Base-by-base conservation (phyloP, 2,888 invertebrate species). In the Trimorus sp. region DNA sequence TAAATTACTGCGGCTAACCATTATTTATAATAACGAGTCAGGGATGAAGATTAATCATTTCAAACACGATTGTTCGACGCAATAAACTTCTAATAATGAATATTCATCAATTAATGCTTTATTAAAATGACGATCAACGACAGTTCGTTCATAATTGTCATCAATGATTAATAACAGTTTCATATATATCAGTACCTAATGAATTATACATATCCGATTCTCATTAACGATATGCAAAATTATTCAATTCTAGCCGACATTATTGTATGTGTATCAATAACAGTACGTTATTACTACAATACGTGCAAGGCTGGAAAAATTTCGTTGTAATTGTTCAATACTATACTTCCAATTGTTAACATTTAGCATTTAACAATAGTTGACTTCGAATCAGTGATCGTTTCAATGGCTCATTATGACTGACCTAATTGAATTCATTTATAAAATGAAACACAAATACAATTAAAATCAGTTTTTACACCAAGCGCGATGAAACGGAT, bases 71-170 rank as follows among this genome's bases (percentile, higher is more conserved):
- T 79, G 73, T 68, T 68, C 53, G 59, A 73, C 45, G 51, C 62
- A 68, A 73, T 79, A 62, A 68, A 26, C 1, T 45, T 65, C 68
- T 12, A 40, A 68, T 56, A 73, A 62, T 66, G 62, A 56, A 68
- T 56, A 73, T 73, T 68, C 73, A 73, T 73, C 62, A 73, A 68
- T 79, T 73, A 70, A 56, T 63, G 37, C 59, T 63, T 70, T 45
- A 70, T 70, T 70, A 59, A 70, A 77, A 77, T 70, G 63, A 65
- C 63, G 49, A 77, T 70, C 70, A 77, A 70, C 59, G 70, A 77
- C 77, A 77, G 69, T 77, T 70, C 77, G 58, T 65, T 73, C 45
- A 62, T 79, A 62, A 79, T 66, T 65, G 66, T 62, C 79, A 73
- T 73, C 62, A 56, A 73, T 73, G 62, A 79, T 56, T 68, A 68